These are phyloP conservation scores for Acridotheres tristis DNA, from an alignment of 2,797 vertebrate species.

Conservation along the genomic window DNA sequence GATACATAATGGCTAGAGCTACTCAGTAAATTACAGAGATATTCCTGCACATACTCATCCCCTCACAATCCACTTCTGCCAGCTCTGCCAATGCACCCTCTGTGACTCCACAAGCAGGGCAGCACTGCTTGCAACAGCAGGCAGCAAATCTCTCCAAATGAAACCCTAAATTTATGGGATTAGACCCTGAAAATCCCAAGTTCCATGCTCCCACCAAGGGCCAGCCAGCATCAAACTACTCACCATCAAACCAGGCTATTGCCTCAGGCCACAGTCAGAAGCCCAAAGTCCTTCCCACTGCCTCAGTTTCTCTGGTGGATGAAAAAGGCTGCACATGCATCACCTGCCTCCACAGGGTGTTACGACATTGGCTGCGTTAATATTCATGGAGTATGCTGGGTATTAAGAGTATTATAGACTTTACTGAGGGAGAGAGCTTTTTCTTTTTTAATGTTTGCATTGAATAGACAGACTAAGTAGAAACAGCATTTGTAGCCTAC, in stretches of 20 bases:
- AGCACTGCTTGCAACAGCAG: neutral
- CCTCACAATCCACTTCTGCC: neutral
- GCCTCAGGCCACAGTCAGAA: neutral
- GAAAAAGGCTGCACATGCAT: neutral
- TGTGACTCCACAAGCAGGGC: neutral
- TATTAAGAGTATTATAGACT: slow-evolving; percentile 25
- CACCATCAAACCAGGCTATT: neutral
- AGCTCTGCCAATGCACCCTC: neutral
- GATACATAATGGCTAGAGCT: neutral
- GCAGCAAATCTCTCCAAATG: neutral
- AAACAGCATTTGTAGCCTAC: slow-evolving; percentile 59
- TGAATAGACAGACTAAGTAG: slow-evolving; percentile 39
- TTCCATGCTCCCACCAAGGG: neutral
- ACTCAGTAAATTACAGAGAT: neutral
- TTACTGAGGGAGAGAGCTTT: neutral
- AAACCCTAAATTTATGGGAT: neutral
- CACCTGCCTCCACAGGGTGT: neutral
- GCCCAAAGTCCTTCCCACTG: neutral
- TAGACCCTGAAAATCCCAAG: neutral
- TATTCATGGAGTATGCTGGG: neutral
- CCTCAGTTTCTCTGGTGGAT: neutral
- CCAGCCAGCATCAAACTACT: neutral
- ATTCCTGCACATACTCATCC: neutral
- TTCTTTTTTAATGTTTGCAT: slow-evolving; percentile 23
- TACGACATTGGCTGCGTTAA: neutral